Evolutionary conservation across 1,140 invertebrate species (phyloP).

Genomic region (Homarus americanus): DNA sequence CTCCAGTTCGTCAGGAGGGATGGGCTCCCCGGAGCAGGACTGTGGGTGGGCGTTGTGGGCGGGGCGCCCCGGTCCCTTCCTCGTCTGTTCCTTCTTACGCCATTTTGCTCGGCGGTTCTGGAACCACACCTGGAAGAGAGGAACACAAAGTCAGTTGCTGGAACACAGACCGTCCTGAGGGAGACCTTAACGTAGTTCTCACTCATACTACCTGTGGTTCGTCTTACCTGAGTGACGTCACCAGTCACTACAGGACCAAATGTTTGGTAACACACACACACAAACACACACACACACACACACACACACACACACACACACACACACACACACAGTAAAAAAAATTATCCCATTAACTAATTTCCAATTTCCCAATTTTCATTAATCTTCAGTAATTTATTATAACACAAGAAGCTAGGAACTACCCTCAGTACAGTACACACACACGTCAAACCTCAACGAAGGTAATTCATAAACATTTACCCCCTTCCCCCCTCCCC

Average conservation of each 20-base stretch:
- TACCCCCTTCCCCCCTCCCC: too few relatives aligned
- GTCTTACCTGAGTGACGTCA: too few relatives aligned
- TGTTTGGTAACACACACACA: background rate
- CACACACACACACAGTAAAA: background rate
- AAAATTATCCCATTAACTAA: too few relatives aligned
- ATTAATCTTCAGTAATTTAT: too few relatives aligned
- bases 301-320: slow-evolving; percentile 22
- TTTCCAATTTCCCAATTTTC: too few relatives aligned
- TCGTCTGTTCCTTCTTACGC: slow-evolving; percentile 99
- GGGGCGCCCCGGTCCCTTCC: slow-evolving; percentile 96
- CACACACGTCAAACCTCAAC: background rate
- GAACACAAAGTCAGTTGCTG: slow-evolving; percentile 13
- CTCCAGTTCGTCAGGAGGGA: slow-evolving; percentile 94
- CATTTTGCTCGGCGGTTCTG: slow-evolving; percentile 99
- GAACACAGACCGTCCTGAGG: background rate
- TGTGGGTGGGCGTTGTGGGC: slow-evolving; percentile 99
- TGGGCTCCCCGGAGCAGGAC: slow-evolving; percentile 97
- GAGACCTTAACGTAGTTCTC: background rate
- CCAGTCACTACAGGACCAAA: too few relatives aligned
- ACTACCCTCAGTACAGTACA: too few relatives aligned
- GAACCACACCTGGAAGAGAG: slow-evolving; percentile 95
- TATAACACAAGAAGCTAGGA: too few relatives aligned
- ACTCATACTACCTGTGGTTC: background rate
- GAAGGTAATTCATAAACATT: background rate
- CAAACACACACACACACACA: background rate